Conservation (phyloP, 2,113 vertebrate species). For the Zapornia atra region DNA sequence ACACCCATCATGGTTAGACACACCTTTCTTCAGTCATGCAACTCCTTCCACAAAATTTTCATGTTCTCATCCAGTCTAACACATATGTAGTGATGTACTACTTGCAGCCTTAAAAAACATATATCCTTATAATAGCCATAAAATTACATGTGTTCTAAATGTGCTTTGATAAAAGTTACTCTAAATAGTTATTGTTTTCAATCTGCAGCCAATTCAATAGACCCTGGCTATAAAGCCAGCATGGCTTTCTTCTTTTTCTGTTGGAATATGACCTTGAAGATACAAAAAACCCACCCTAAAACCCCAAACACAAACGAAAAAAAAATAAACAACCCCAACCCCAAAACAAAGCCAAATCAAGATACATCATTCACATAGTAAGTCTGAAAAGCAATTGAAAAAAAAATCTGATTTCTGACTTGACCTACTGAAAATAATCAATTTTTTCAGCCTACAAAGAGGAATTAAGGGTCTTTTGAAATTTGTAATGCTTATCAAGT, state of each 20-base stretch:
- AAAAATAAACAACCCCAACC: too few relatives aligned
- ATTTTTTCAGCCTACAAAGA: not conserved
- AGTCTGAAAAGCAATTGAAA: not conserved
- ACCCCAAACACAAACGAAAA: too few relatives aligned
- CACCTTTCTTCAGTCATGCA: not conserved
- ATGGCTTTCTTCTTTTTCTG: not conserved
- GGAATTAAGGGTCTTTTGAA: not conserved
- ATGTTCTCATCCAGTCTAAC: not conserved
- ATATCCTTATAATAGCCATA: not conserved
- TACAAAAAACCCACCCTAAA: not conserved
- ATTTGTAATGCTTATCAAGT: not conserved
- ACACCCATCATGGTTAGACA: not conserved
- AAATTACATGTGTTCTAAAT: not conserved
- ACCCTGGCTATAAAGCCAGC: not conserved
- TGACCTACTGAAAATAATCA: not conserved
- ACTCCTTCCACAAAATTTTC: not conserved
- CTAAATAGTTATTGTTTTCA: not conserved
- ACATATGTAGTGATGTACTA: not conserved
- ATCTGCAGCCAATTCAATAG: not conserved
- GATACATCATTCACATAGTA: accelerated
- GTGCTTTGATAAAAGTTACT: not conserved
- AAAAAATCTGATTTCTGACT: not conserved
- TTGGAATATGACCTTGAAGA: not conserved
- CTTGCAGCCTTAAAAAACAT: not conserved
- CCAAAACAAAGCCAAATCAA: not conserved